Evolutionary conservation across 2,113 vertebrate genomes (phyloP).

Genomic region (Monopterus albus): DNA sequence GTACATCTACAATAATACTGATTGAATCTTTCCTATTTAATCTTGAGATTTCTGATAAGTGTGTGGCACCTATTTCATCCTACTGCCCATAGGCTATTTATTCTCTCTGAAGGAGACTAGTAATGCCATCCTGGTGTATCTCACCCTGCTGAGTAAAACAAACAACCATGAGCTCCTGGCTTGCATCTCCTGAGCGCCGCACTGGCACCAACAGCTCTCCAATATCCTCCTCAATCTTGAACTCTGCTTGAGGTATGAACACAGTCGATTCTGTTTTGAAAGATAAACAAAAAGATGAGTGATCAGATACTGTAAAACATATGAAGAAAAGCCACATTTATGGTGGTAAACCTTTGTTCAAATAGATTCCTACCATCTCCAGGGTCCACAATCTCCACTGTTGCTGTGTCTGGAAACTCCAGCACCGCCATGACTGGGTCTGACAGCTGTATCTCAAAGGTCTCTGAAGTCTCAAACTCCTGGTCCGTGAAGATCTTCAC

Average conservation of each 20-base stretch:
- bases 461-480: conserved; percentile 87
- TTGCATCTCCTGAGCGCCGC: conserved; percentile 84
- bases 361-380: conserved; percentile 82
- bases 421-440: conserved; percentile 87
- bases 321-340: background rate
- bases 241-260: conserved; percentile 87
- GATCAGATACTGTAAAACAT: too few relatives aligned
- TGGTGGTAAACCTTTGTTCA: background rate
- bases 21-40: background rate
- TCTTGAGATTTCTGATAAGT: background rate
- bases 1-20: background rate
- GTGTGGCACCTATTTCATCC: background rate
- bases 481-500: conserved; percentile 88
- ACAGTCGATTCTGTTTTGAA: conserved; percentile 86
- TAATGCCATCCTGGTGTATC: too few relatives aligned
- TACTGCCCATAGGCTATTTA: too few relatives aligned
- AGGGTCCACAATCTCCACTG: conserved; percentile 88
- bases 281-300: conserved; percentile 3
- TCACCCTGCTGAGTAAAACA: conserved; percentile 89
- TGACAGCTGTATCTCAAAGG: conserved; percentile 88
- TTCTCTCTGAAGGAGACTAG: too few relatives aligned
- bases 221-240: conserved; percentile 84
- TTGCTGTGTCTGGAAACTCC: conserved; percentile 83
- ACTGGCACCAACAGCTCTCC: conserved; percentile 87
- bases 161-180: conserved; percentile 86